Evolutionary conservation across 2,888 invertebrate species (phyloP).

Genomic region (Prosapia bicincta): DNA sequence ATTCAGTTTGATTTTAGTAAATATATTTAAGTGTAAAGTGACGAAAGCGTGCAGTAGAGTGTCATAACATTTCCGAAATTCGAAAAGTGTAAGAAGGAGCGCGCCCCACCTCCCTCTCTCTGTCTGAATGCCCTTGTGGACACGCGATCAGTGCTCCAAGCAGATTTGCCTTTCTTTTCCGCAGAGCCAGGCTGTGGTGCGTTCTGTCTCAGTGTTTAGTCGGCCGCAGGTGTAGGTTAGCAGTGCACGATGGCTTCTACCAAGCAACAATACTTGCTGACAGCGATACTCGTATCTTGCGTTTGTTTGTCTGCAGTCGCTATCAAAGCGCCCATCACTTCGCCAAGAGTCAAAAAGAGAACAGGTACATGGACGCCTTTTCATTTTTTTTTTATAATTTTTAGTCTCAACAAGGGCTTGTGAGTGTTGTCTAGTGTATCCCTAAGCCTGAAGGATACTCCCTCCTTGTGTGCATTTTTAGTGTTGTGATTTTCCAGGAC

Average conservation of each 20-base stretch:
- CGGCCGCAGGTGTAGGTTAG: neutral
- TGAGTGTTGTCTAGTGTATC: neutral
- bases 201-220: neutral
- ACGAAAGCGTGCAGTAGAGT: neutral
- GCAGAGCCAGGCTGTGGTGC: neutral
- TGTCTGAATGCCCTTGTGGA: neutral
- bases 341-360: slow-evolving; percentile 16
- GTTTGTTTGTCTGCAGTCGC: slow-evolving; percentile 2
- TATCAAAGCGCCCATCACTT: slow-evolving; percentile 4
- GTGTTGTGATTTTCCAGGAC: neutral
- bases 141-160: neutral
- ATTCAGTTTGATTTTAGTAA: too few relatives aligned
- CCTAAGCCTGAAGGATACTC: neutral
- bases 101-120: neutral
- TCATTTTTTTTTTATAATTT: neutral
- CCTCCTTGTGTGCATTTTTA: neutral
- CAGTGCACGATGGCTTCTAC: neutral
- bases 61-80: neutral
- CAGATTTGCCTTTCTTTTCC: neutral
- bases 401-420: neutral
- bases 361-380: slow-evolving; percentile 12
- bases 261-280: neutral
- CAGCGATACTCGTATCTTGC: neutral
- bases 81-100: neutral
- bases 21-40: too few relatives aligned